Base-by-base conservation (phyloP, 2,888 invertebrate species). In the Pharmacophagus antenor region DNA sequence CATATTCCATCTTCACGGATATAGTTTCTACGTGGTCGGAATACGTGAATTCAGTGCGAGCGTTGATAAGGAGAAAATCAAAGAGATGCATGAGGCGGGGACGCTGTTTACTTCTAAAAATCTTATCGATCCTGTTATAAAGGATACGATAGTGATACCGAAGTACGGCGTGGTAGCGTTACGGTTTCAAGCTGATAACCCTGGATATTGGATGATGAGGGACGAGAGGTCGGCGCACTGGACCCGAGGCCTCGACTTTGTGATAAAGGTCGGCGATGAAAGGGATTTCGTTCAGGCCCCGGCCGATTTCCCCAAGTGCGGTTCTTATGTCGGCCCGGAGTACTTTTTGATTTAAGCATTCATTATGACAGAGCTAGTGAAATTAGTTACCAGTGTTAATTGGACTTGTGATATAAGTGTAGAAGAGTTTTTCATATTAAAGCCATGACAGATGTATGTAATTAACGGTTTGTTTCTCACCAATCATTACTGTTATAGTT, bases 201-300 rank as follows among this genome's bases (percentile, higher is more conserved):
- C 95, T 70, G 96, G 96, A 15, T 95, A 93, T 70, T 96, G 96
- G 96, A 92, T 96, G 81, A 91, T 96, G 77, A 93, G 95, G 67
- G 95, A 96, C 68, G 95, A 95, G 76, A 91, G 94, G 54, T 93
- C 95, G 0, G 91, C 92, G 20, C 94, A 95, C 66, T 94, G 95
- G 93, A 94, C 95, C 0, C 92, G 94, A 65, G 96, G 96, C 0
- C 85, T 96, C 76, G 95, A 95, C 64, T 91, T 95, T 58, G 91
- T 96, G 25, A 78, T 96, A 17, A 94, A 95, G 82, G 95, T 96
- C 2, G 95, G 96, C 0, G 91, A 93, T 50, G 73, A 85, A 31
- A 77, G 85, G 21, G 93, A 96, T 70, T 93, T 95, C 79, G 92
- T 93, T 0, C 79, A 92, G 52, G 91, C 93, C 0, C 96, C 96